A percentile compares a stretch with the other conserved stretches of the same genome.
These are phyloP conservation scores for Galleria mellonella DNA, from an alignment of 1,140 invertebrate genomes.

Conservation along the genomic window DNA sequence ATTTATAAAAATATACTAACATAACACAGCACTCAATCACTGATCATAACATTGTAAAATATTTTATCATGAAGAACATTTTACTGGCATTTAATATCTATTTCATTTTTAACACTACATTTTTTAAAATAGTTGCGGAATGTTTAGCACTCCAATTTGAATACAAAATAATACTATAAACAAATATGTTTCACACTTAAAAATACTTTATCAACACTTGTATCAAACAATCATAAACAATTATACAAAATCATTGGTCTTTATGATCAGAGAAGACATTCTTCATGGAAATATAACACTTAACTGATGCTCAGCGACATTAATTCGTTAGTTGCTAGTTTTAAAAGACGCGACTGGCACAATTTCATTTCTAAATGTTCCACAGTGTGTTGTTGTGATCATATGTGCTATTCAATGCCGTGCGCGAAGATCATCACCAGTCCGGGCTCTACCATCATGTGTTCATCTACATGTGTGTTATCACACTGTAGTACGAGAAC, in stretches of 20 bases:
- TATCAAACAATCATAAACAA: conserved; percentile 4
- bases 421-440: conserved; percentile 99
- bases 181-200: conserved; percentile 10
- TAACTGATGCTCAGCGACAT: too few species aligned
- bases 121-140: conserved; percentile 14
- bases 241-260: conserved; percentile 10
- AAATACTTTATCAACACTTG: conserved; percentile 7
- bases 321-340: too few species aligned
- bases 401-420: conserved; percentile 87
- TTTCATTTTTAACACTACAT: conserved; percentile 3
- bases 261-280: not conserved
- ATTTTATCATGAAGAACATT: conserved; percentile 12
- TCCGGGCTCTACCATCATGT: conserved; percentile 97
- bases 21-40: conserved; percentile 36
- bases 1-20: conserved; percentile 10
- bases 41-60: conserved; percentile 16
- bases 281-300: too few species aligned
- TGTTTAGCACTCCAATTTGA: conserved; percentile 18
- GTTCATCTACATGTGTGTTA: conserved; percentile 94
- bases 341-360: not conserved
- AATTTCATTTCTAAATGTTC: not conserved
- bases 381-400: not conserved
- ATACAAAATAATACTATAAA: conserved; percentile 11
- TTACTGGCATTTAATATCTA: conserved; percentile 13
- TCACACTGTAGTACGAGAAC: conserved; percentile 96